Evolutionary conservation across 2,113 vertebrate genomes (phyloP).

Genomic region (Pomatorhinus ruficollis): DNA sequence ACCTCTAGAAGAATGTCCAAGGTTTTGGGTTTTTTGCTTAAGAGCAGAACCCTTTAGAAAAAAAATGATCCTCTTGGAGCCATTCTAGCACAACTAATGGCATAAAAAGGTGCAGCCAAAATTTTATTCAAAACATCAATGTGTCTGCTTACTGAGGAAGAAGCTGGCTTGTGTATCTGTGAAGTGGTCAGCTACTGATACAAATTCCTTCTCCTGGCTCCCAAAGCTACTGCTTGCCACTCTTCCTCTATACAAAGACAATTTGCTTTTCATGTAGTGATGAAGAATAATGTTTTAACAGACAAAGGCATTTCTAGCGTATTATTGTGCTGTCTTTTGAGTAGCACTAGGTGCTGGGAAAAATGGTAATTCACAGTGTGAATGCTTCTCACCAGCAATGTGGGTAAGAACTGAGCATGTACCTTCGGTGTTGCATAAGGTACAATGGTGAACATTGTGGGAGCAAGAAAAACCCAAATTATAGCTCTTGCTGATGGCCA

Average conservation of each 20-base stretch:
- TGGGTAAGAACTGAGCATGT: conserved; percentile 65
- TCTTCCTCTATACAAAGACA: conserved; percentile 71
- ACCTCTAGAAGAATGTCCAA: too few species aligned
- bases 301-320: conserved; percentile 80
- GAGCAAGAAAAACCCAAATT: conserved; percentile 67
- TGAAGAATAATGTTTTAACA: conserved; percentile 79
- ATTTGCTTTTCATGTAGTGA: conserved; percentile 78
- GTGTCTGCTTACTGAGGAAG: conserved; percentile 3
- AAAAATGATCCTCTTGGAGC: background rate
- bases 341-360: conserved; percentile 75
- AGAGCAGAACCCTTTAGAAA: background rate
- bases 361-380: conserved; percentile 83
- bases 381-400: conserved; percentile 69
- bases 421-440: conserved; percentile 67
- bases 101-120: background rate
- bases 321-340: conserved; percentile 79
- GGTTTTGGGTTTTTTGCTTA: too few species aligned
- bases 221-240: conserved; percentile 51
- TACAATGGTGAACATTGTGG: conserved; percentile 72
- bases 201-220: conserved; percentile 16
- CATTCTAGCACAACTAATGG: background rate
- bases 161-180: background rate
- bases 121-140: background rate
- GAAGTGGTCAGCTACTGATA: conserved; percentile 48
- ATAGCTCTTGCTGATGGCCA: conserved; percentile 32